Conservation (phyloP, 2,797 vertebrate genomes). For the Leucoraja ocellata region DNA sequence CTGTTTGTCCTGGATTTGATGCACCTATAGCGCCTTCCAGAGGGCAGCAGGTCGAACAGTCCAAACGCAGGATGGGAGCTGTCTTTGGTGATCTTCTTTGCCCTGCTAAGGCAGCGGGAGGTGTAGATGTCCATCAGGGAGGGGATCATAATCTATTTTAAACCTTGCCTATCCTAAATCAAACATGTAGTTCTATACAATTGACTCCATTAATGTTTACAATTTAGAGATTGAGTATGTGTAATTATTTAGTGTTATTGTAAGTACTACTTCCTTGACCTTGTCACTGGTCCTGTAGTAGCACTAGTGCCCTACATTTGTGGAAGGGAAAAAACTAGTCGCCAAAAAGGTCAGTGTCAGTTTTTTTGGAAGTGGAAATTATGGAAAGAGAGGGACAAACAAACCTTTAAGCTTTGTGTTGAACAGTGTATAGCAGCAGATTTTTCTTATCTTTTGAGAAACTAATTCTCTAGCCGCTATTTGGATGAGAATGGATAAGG, state of each 20-base stretch:
- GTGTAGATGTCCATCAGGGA: too few species aligned
- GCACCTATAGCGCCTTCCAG: too few species aligned
- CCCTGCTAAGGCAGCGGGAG: too few species aligned
- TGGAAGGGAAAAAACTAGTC: neutral
- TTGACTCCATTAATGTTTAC: neutral
- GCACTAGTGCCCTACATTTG: neutral
- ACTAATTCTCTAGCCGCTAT: too few species aligned
- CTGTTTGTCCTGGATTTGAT: too few species aligned
- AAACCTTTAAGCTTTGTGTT: neutral
- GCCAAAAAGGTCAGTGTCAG: neutral
- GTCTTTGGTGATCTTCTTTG: too few species aligned
- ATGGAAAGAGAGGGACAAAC: neutral
- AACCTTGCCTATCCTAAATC: neutral
- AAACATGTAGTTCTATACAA: neutral
- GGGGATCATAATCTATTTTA: neutral
- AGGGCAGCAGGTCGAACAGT: too few species aligned
- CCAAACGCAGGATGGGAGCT: too few species aligned
- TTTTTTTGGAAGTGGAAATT: neutral
- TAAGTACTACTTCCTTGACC: neutral
- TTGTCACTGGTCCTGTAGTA: neutral
- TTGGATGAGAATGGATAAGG: too few species aligned
- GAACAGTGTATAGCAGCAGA: too few species aligned
- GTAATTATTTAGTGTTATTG: neutral
- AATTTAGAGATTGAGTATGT: neutral
- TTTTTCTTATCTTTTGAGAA: too few species aligned